phyloP scores from a whole-genome alignment of 1,140 invertebrate species.

The Camponotus floridanus region DNA sequence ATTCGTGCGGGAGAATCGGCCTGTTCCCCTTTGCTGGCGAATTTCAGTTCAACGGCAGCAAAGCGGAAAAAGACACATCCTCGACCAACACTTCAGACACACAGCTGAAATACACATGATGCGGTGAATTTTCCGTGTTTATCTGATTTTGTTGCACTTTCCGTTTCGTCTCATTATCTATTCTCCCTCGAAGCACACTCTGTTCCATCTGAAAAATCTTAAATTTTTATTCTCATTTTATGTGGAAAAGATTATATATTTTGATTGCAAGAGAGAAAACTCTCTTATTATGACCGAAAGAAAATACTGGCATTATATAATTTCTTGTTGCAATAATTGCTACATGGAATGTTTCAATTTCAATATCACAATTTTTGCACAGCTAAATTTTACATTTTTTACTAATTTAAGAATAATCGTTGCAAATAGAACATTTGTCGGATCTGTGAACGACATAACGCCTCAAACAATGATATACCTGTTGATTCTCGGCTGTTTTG shows the following conservation, averaged over 20 bases:
- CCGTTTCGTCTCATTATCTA: neutral
- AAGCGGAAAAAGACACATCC: conserved; percentile 84
- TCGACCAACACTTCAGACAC: conserved; percentile 74
- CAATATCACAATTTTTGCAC: neutral
- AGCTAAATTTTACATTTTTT: neutral
- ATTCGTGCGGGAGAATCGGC: conserved; percentile 79
- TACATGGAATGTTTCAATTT: neutral
- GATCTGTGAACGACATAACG: conserved; percentile 33
- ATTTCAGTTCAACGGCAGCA: conserved; percentile 81
- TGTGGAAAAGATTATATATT: neutral
- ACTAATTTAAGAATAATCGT: neutral
- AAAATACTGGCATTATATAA: neutral
- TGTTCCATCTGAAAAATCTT: conserved; percentile 4
- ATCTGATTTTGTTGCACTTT: neutral
- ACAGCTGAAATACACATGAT: too few species aligned
- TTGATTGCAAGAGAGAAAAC: neutral
- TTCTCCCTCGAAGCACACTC: neutral
- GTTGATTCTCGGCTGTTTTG: conserved; percentile 56
- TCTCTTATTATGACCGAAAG: neutral
- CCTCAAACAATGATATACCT: conserved; percentile 62
- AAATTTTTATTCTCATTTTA: neutral
- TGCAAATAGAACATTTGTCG: neutral
- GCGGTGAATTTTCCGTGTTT: neutral
- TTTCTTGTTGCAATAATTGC: neutral
- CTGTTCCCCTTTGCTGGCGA: conserved; percentile 83